Percentiles rank a stretch among this genome's conserved stretches.
phyloP scores from a whole-genome alignment of 2,888 invertebrate species.

The Drosophila mercatorum region DNA sequence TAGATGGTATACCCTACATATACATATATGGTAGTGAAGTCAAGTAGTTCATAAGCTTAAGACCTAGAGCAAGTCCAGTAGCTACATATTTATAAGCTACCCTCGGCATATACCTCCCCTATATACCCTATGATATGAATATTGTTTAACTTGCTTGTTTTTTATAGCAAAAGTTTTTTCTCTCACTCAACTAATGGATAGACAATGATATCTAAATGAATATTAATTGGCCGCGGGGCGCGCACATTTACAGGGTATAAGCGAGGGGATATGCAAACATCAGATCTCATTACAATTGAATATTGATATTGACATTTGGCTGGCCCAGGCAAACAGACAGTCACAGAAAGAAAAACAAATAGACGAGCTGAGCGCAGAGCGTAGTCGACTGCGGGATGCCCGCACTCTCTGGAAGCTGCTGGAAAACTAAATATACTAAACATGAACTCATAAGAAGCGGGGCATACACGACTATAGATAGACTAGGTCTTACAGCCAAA shows the following conservation, averaged over 20 bases:
- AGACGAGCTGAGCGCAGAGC: background rate
- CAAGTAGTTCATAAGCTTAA: too few species aligned
- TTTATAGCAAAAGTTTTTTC: background rate
- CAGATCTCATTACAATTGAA: slow-evolving; percentile 12
- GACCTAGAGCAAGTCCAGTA: background rate
- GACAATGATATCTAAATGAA: background rate
- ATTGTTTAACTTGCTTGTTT: too few species aligned
- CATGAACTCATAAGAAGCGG: too few species aligned
- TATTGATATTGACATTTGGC: slow-evolving; percentile 1
- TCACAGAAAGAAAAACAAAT: background rate
- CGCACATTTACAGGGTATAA: slow-evolving; percentile 1
- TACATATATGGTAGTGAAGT: too few species aligned
- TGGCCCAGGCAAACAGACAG: background rate
- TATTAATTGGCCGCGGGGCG: background rate
- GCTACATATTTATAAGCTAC: too few species aligned
- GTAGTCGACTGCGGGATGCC: background rate
- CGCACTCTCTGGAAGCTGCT: too few species aligned
- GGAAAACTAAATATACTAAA: too few species aligned
- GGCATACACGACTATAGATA: too few species aligned
- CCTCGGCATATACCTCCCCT: too few species aligned
- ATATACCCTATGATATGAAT: background rate
- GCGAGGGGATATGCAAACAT: background rate
- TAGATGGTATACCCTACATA: too few species aligned
- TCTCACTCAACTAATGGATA: background rate
- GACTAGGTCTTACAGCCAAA: too few species aligned